Base-by-base conservation (phyloP, 2,888 invertebrate species). In the Drosophila planitibia region DNA sequence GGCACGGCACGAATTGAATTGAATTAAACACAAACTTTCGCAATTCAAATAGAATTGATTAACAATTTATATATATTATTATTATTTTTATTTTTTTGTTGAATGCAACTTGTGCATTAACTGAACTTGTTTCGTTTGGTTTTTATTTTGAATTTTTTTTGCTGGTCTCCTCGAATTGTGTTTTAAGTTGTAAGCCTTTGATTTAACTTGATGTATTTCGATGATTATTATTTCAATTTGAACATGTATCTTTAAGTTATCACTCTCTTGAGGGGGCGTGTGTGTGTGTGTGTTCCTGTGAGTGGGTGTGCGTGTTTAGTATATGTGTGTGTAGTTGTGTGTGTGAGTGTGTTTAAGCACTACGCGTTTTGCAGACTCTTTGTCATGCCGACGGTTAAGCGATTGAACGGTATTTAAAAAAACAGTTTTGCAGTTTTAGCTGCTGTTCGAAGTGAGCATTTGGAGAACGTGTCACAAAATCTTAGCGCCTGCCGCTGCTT, bases 321-420 rank as follows among this genome's bases (percentile, higher is more conserved):
- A 25, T 16, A 14, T 30, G 28, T 14, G 25, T 41, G 22, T 39
- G 41, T 14, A 37, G 32, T 33, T 14, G 47, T 39, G 39, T 41
- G 28, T 47, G 37, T 70, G 44, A 35, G 49, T 63, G 51, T 22
- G 59, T 54, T 60, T 67, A 22, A 44, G 44, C 64, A 69, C 37
- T 69, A 55, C 28, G 71, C 70, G 60, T 35, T 28, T 63, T 59
- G 68, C 47, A 41, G 47, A 76, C 57, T 62, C 37, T 74, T 63
- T 53, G 70, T 67, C 63, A 70, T 83, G 74, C 89, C 89, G 84
- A 74, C 84, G 84, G 89, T 78, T 55, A 59, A 76, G 65, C 67
- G 64, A 66, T 76, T 53, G 57, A 62, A 32, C 47, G 65, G 61
- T 62, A 35, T 55, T 10, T 32, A 58, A 51, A 52, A 37, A 30